Conservation (phyloP, 2,888 invertebrate species). For the Mantis religiosa region DNA sequence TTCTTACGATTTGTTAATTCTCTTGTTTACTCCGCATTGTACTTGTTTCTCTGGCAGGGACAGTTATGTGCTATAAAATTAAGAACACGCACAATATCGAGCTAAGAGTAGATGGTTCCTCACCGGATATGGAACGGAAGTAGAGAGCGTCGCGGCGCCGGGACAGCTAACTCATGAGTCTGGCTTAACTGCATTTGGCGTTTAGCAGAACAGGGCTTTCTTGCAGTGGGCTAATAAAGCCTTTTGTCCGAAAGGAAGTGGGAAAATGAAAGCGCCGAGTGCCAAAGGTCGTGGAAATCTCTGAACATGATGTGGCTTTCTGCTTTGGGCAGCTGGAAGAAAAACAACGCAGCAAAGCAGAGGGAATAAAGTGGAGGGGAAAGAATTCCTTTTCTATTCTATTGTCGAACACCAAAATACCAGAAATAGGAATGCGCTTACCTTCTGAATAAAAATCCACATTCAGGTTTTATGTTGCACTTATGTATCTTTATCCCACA, state of each 20-base stretch:
- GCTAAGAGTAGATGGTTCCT: not conserved
- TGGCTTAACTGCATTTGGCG: not conserved
- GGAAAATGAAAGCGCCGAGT: not conserved
- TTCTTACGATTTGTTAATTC: too few species aligned
- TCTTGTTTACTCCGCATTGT: too few species aligned
- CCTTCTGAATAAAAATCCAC: too few species aligned
- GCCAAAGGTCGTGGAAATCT: not conserved
- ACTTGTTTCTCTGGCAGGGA: not conserved
- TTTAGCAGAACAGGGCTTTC: not conserved
- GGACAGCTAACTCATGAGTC: not conserved
- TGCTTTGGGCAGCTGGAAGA: not conserved
- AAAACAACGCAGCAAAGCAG: not conserved
- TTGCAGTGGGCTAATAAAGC: not conserved
- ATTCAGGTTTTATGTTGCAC: too few species aligned
- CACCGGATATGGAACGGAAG: not conserved
- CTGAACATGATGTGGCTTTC: not conserved
- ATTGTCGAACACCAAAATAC: too few species aligned
- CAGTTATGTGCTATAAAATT: not conserved
- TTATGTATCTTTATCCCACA: too few species aligned
- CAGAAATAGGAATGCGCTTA: too few species aligned
- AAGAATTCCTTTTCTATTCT: too few species aligned
- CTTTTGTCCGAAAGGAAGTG: not conserved
- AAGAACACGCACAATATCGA: not conserved
- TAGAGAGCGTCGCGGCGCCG: not conserved
- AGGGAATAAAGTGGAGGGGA: not conserved